Evolutionary conservation across 2,113 vertebrate species (phyloP).

Genomic region (Anhinga rufa): DNA sequence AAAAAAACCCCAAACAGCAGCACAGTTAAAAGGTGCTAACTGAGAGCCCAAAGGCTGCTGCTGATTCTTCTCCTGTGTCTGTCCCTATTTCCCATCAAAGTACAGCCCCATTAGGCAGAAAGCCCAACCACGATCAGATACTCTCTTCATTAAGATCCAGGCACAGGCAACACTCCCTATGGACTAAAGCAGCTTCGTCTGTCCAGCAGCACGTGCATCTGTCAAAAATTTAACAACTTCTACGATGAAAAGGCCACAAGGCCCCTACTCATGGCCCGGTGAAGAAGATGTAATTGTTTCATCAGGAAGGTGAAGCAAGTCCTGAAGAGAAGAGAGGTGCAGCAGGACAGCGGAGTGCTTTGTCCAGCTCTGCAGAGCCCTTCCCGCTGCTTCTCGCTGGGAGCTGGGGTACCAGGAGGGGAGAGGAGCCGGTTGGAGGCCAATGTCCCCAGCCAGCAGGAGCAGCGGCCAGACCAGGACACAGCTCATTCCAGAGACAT

Average conservation of each 20-base stretch:
- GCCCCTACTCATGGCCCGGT: accelerated
- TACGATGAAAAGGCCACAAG: neutral
- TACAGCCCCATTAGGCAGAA: neutral
- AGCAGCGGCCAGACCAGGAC: neutral
- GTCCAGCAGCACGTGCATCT: accelerated
- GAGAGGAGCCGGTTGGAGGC: neutral
- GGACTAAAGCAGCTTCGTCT: neutral
- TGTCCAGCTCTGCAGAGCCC: neutral
- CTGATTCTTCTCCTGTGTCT: neutral
- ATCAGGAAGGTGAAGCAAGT: neutral
- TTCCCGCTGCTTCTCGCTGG: neutral
- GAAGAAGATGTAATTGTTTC: neutral
- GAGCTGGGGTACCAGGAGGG: neutral
- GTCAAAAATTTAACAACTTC: neutral
- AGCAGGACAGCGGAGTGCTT: neutral
- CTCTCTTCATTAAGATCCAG: neutral
- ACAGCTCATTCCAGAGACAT: neutral
- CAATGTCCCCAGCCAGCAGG: neutral
- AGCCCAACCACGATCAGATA: neutral
- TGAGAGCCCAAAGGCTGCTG: neutral
- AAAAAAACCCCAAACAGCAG: neutral
- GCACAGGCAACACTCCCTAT: neutral
- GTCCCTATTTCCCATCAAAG: neutral
- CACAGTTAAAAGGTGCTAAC: neutral
- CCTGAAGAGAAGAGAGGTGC: neutral